Evolutionary conservation across 1,140 invertebrate genomes (phyloP).

Genomic region (Nymphalis io): DNA sequence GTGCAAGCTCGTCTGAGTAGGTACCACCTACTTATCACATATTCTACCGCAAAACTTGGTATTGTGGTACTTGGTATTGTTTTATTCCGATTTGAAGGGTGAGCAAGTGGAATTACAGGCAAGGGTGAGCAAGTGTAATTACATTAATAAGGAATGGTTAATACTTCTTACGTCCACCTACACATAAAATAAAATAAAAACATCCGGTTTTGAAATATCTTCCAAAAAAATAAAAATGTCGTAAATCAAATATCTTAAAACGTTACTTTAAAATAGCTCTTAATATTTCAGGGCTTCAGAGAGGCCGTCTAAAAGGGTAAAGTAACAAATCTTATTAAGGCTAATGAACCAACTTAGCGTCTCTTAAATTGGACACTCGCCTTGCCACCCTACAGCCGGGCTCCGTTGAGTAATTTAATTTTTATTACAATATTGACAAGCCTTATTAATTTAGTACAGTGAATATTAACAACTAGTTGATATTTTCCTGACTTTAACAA

Average conservation of each 20-base stretch:
- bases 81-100: no score
- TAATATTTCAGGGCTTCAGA: slow-evolving; percentile 52
- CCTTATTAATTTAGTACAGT: slow-evolving; percentile 29
- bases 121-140: no score
- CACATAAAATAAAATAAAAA: no score
- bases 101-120: no score
- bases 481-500: not conserved
- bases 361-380: slow-evolving; percentile 64
- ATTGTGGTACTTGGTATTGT: no score
- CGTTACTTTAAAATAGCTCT: slow-evolving; percentile 45
- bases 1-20: no score
- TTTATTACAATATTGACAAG: slow-evolving; percentile 47
- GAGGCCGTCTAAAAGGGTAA: slow-evolving; percentile 57
- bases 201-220: no score
- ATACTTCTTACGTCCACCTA: no score
- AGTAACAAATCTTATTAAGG: slow-evolving; percentile 64
- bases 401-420: slow-evolving; percentile 44
- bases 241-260: not conserved
- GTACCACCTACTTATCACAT: no score
- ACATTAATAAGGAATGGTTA: no score
- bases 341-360: slow-evolving; percentile 69
- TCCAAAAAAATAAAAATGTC: not conserved
- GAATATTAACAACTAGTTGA: slow-evolving; percentile 14
- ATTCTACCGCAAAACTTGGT: no score
- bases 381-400: slow-evolving; percentile 35